Percentiles rank a stretch among this genome's conserved stretches.
These are phyloP conservation scores for Scaptodrosophila latifasciaeformis DNA, from an alignment of 2,888 invertebrate species.

Conservation along the genomic window DNA sequence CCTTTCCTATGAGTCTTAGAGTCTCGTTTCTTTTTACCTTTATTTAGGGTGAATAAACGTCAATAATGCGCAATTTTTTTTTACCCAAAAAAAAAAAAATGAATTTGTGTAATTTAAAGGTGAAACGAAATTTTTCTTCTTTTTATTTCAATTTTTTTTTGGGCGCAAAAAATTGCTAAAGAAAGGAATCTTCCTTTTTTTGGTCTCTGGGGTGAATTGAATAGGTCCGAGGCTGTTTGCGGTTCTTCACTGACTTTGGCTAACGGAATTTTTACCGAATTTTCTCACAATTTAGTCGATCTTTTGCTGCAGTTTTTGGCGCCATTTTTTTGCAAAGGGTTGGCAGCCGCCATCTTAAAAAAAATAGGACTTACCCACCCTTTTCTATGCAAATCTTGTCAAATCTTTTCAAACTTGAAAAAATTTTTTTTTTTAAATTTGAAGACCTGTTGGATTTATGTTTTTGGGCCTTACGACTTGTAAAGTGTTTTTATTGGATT, in stretches of 20 bases:
- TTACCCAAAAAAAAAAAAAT: slow-evolving; percentile 45
- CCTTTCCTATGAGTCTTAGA: neutral
- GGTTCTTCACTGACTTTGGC: slow-evolving; percentile 36
- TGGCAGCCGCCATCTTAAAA: slow-evolving; percentile 16
- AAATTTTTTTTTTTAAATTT: slow-evolving; percentile 17
- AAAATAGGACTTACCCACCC: too few relatives aligned
- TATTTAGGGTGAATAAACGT: slow-evolving; percentile 31
- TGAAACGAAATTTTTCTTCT: slow-evolving; percentile 24
- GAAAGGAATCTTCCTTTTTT: slow-evolving; percentile 40
- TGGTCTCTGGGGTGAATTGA: neutral
- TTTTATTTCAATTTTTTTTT: slow-evolving; percentile 23
- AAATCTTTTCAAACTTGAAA: neutral
- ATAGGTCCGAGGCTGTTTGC: slow-evolving; percentile 15
- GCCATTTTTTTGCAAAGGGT: slow-evolving; percentile 14
- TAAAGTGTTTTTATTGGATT: slow-evolving; percentile 74
- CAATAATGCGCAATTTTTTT: slow-evolving; percentile 62
- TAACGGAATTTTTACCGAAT: slow-evolving; percentile 57
- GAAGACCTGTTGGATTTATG: slow-evolving; percentile 46
- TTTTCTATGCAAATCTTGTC: slow-evolving; percentile 40
- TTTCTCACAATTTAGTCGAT: slow-evolving; percentile 49
- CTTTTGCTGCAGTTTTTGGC: neutral
- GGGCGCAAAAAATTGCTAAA: slow-evolving; percentile 25
- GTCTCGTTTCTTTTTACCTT: neutral
- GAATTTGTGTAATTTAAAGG: slow-evolving; percentile 29
- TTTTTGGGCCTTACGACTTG: slow-evolving; percentile 61